phyloP scores from a whole-genome alignment of 2,797 vertebrate genomes.

The Leucoraja ocellata region DNA sequence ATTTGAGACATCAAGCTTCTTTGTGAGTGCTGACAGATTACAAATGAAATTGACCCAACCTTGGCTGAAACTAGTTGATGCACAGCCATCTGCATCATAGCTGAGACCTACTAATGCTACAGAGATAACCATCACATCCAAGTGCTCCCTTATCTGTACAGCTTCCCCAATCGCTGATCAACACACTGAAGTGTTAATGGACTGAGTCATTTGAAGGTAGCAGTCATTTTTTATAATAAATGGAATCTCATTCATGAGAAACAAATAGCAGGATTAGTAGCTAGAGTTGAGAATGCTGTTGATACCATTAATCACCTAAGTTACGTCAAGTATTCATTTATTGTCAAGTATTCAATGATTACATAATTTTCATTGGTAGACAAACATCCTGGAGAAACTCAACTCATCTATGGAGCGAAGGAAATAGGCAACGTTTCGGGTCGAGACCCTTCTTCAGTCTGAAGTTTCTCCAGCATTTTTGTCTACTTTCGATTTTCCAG shows the following conservation, averaged over 20 bases:
- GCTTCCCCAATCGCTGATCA: not conserved
- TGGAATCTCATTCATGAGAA: not conserved
- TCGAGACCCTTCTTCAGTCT: no score
- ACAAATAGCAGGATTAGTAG: not conserved
- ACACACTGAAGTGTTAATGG: not conserved
- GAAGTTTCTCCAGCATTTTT: no score
- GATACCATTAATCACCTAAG: not conserved
- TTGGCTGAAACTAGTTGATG: not conserved
- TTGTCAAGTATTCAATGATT: not conserved
- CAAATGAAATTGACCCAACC: not conserved
- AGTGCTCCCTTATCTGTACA: not conserved
- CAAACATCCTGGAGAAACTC: no score
- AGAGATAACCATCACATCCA: not conserved
- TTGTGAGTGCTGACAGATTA: not conserved
- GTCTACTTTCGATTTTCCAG: no score
- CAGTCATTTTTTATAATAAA: constrained; percentile 7
- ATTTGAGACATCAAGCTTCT: not conserved
- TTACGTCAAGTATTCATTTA: not conserved
- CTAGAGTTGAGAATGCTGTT: not conserved
- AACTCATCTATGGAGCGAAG: no score
- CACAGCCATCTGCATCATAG: not conserved
- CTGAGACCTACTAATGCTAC: not conserved
- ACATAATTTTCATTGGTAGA: not conserved
- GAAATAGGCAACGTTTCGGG: no score
- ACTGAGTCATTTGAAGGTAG: not conserved